Conservation (phyloP, 1,140 invertebrate genomes). For the Oreohelix idahoensis region DNA sequence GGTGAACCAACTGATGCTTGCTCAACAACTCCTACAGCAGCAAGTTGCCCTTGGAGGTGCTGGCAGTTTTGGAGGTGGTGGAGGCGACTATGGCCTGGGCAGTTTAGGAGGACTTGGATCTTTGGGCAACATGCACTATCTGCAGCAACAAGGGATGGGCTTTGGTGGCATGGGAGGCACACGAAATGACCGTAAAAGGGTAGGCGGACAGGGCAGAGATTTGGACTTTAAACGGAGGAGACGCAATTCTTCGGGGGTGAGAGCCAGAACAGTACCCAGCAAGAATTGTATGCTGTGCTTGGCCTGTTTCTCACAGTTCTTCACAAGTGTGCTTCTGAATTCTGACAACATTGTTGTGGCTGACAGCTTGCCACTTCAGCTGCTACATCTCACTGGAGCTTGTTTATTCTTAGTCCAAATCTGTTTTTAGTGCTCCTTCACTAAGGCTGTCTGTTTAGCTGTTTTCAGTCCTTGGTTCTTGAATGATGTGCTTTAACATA, state of each 20-base stretch:
- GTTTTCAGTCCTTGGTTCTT: too few relatives aligned
- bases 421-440: too few relatives aligned
- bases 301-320: neutral
- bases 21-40: conserved; percentile 11
- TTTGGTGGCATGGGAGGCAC: neutral
- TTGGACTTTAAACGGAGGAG: neutral
- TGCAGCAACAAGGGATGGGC: neutral
- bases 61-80: conserved; percentile 6
- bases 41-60: conserved; percentile 1
- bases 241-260: conserved; percentile 4
- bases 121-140: neutral
- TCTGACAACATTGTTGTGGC: too few relatives aligned
- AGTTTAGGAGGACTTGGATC: neutral
- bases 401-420: too few relatives aligned
- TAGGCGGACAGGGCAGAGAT: conserved; percentile 6
- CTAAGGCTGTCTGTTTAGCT: too few relatives aligned
- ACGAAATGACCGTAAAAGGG: conserved; percentile 17
- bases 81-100: neutral
- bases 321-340: too few relatives aligned
- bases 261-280: neutral
- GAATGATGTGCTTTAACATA: too few relatives aligned
- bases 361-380: too few relatives aligned
- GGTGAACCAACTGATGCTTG: conserved; percentile 4
- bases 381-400: too few relatives aligned
- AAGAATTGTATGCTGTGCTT: neutral